A percentile compares a stretch with the other conserved stretches of the same genome.
These are phyloP conservation scores for Corythucha ciliata DNA, from an alignment of 2,888 invertebrate genomes.

Conservation along the genomic window DNA sequence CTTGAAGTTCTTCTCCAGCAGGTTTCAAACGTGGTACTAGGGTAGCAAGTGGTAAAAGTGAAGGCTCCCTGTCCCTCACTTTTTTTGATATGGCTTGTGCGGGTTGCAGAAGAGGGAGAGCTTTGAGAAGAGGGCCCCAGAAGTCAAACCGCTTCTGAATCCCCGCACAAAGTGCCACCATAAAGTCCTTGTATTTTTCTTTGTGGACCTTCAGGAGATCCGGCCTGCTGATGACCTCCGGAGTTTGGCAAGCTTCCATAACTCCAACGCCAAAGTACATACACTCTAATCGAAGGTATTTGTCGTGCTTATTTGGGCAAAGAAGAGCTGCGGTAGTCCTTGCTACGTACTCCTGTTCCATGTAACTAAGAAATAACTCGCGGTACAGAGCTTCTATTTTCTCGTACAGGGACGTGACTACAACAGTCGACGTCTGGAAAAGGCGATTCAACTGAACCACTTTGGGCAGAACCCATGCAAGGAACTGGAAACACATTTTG, in stretches of 20 bases:
- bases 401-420: not conserved
- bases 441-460: not conserved
- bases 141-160: conserved; percentile 1
- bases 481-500: not conserved
- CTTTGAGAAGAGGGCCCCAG: not conserved
- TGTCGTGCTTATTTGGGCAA: no score
- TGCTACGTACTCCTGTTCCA: not conserved
- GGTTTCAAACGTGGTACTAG: not conserved
- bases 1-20: not conserved
- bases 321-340: no score
- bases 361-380: not conserved
- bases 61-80: not conserved
- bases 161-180: not conserved
- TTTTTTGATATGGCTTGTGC: not conserved
- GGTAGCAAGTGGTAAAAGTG: not conserved
- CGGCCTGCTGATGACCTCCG: no score
- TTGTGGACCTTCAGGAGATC: no score
- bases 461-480: not conserved
- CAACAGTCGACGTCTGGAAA: not conserved
- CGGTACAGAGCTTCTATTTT: not conserved
- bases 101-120: not conserved
- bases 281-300: no score
- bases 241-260: no score
- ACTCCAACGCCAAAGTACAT: no score
- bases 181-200: no score